Conservation (phyloP, 1,140 invertebrate genomes). For the Drosophila ercepeae region DNA sequence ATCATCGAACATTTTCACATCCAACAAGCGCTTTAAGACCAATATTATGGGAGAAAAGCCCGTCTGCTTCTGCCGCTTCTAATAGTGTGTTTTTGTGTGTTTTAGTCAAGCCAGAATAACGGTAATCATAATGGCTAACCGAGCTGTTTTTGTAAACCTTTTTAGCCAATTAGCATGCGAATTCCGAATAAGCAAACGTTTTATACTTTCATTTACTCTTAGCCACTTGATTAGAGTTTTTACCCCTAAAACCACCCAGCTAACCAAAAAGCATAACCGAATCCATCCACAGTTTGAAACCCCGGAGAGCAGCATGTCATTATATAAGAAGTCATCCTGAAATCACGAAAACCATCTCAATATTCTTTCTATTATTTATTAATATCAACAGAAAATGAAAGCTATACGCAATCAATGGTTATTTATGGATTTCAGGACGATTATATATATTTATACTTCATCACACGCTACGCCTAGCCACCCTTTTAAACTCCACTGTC, state of each 20-base stretch:
- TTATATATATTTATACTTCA: slow-evolving; percentile 24
- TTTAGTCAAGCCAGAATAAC: slow-evolving; percentile 64
- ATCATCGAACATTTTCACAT: slow-evolving; percentile 61
- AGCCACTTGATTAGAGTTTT: slow-evolving; percentile 31
- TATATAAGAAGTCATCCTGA: slow-evolving; percentile 2
- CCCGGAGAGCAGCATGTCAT: slow-evolving; percentile 58
- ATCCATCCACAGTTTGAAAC: slow-evolving; percentile 24
- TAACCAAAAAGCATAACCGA: slow-evolving; percentile 38
- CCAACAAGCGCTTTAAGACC: slow-evolving; percentile 57
- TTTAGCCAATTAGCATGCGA: slow-evolving; percentile 58
- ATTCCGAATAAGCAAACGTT: slow-evolving; percentile 26
- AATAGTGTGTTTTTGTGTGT: slow-evolving; percentile 46
- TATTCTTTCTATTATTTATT: neutral
- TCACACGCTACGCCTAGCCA: slow-evolving; percentile 23
- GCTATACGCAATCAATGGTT: too few species aligned
- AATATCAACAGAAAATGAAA: too few species aligned
- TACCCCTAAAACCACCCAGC: slow-evolving; percentile 15
- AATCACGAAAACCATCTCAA: neutral
- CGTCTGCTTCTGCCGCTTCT: slow-evolving; percentile 54
- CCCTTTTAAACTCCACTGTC: neutral
- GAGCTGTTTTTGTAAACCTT: slow-evolving; percentile 51
- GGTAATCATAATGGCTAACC: slow-evolving; percentile 64
- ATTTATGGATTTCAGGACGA: slow-evolving; percentile 20
- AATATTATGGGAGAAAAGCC: slow-evolving; percentile 43
- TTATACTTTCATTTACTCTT: slow-evolving; percentile 33